A percentile compares a stretch with the other conserved stretches of the same genome.
phyloP scores from a whole-genome alignment of 2,113 vertebrate genomes.

The Chaetops frenatus region DNA sequence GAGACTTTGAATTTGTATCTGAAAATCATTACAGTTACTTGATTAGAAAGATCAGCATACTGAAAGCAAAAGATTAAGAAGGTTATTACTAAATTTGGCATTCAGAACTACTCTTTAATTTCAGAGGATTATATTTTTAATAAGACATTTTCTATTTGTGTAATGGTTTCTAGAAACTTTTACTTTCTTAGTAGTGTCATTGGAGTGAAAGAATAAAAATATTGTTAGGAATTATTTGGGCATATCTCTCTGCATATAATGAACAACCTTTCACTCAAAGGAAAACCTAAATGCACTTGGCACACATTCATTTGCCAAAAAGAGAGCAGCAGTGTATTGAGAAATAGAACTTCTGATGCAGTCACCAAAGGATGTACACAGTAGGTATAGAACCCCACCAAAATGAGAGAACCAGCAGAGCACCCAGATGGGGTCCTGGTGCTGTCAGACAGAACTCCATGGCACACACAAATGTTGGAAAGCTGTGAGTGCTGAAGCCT shows the following conservation, averaged over 20 bases:
- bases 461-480: fast-evolving
- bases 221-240: neutral
- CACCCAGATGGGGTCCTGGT: fast-evolving
- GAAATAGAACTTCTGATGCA: neutral
- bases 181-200: neutral
- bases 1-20: neutral
- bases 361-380: fast-evolving
- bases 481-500: neutral
- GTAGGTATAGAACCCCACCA: neutral
- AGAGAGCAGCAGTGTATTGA: neutral
- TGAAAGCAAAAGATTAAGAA: neutral
- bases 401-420: neutral
- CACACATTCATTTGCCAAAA: neutral
- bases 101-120: neutral
- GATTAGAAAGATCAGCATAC: neutral
- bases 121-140: neutral
- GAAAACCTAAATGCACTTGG: neutral
- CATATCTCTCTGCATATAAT: neutral
- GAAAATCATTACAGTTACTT: neutral
- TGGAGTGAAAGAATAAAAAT: neutral
- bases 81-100: neutral
- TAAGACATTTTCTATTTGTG: neutral
- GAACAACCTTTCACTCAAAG: neutral
- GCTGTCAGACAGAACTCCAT: neutral
- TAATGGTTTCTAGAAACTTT: neutral